Evolutionary conservation across 1,140 invertebrate species (phyloP), one percentile per base, ranked within the genome.

Genomic region (Zaprionus capensis): DNA sequence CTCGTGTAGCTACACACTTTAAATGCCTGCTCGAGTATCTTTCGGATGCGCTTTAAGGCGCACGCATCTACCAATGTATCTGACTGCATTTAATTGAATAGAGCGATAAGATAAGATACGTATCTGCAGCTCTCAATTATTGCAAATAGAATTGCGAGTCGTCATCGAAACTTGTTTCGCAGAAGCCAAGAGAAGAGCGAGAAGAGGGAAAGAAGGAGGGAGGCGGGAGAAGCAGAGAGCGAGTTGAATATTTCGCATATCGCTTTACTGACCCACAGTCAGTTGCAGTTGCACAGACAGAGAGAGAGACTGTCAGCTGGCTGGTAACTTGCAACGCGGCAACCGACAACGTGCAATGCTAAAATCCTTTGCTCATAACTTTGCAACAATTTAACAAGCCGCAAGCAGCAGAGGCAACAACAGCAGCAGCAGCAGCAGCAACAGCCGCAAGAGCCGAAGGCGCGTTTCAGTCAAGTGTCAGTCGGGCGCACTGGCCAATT

Each of bases 381-480:
- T 86, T 77, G 83, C 80, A 26, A 82, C 80, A 87, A 87, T 86
- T 86, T 87, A 86, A 82, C 72, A 74, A 86, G 82, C 69, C 74
- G 71, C 75, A 77, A 38, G 55, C n/a, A 31, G 28, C 38, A 1
- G 14, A 56, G 55, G 15, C n/a, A 26, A 5, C 11, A 15, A 5
- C 11, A 15, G 2, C 36, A 20, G 44, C 38, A 41, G 4, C 36
- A 38, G 36, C 12, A 14, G 36, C 36, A 15, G 4, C 38, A 41
- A 15, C 38, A 41, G 38, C 38, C 38, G 38, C 41, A 46, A 46
- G 41, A 26, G 38, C 38, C 22, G 41, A 28, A 63, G 59, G 63
- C 70, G 57, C 57, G 38, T 34, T 55, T 67, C 70, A 67, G 70
- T 72, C 73, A 76, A 76, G 73, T 76, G 73, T 76, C 73, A 76